phyloP scores from a whole-genome alignment of 35 echinoderm and acorn worm species.

The Holothuria glaberrima region DNA sequence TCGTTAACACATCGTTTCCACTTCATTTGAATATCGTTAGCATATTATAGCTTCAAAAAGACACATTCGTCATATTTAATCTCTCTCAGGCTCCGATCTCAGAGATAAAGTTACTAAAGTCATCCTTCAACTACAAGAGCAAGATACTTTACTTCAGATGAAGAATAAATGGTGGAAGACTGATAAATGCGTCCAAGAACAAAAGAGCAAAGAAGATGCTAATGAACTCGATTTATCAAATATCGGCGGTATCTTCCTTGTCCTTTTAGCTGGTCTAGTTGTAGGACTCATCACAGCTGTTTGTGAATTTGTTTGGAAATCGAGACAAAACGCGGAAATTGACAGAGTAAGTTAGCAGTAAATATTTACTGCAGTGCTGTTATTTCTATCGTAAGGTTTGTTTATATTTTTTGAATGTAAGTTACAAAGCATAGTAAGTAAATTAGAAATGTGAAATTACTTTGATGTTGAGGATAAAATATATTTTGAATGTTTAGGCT shows the following conservation, averaged over 20 bases:
- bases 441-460: too few species aligned
- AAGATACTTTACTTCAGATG: constrained; percentile 72
- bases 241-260: constrained; percentile 98
- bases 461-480: too few species aligned
- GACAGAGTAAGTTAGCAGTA: constrained; percentile 76
- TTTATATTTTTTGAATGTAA: too few species aligned
- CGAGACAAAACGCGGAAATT: constrained; percentile 96
- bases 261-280: constrained; percentile 82
- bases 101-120: constrained; percentile 92
- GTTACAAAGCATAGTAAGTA: too few species aligned
- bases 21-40: too few species aligned
- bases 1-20: too few species aligned
- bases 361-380: background rate
- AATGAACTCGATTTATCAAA: constrained; percentile 92
- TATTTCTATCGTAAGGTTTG: background rate
- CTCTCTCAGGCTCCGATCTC: constrained; percentile 65
- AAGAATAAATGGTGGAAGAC: constrained; percentile 96
- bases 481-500: too few species aligned
- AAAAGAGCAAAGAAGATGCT: constrained; percentile 82
- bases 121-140: constrained; percentile 88
- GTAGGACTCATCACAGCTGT: constrained; percentile 85
- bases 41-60: too few species aligned
- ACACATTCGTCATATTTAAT: too few species aligned
- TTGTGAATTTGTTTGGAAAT: constrained; percentile 98
- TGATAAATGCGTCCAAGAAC: constrained; percentile 68